Evolutionary conservation across 2,797 vertebrate species (phyloP).

Genomic region (Silurus aristotelis): DNA sequence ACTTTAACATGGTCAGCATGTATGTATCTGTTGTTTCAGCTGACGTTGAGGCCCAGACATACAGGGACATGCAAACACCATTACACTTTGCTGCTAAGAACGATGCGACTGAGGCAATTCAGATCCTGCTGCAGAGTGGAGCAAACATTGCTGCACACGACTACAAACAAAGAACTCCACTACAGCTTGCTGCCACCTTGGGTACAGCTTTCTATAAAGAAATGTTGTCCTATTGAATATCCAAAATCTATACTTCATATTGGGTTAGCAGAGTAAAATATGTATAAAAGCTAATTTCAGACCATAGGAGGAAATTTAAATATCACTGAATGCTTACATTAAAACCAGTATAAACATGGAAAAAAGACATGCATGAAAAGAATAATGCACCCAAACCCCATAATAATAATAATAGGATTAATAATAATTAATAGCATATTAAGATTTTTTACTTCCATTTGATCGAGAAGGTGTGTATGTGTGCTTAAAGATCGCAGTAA

Average conservation of each 20-base stretch:
- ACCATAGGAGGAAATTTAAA: not conserved
- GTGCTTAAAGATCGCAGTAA: constrained; percentile 64
- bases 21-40: constrained; percentile 55
- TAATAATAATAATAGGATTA: not conserved
- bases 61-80: constrained; percentile 64
- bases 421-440: no score
- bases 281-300: not conserved
- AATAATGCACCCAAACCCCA: not conserved
- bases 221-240: not conserved
- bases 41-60: constrained; percentile 60
- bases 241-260: not conserved
- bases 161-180: constrained; percentile 68
- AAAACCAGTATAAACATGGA: not conserved
- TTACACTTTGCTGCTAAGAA: constrained; percentile 74
- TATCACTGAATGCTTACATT: not conserved
- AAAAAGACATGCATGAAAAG: not conserved
- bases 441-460: no score
- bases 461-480: not conserved
- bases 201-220: constrained; percentile 55
- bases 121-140: constrained; percentile 61
- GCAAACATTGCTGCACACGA: constrained; percentile 63
- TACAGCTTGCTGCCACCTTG: constrained; percentile 69
- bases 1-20: no score
- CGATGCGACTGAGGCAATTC: constrained; percentile 59
- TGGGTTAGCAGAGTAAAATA: not conserved